Evolutionary conservation across 2,797 vertebrate genomes (phyloP).

Genomic region (Phataginus tetradactyla): DNA sequence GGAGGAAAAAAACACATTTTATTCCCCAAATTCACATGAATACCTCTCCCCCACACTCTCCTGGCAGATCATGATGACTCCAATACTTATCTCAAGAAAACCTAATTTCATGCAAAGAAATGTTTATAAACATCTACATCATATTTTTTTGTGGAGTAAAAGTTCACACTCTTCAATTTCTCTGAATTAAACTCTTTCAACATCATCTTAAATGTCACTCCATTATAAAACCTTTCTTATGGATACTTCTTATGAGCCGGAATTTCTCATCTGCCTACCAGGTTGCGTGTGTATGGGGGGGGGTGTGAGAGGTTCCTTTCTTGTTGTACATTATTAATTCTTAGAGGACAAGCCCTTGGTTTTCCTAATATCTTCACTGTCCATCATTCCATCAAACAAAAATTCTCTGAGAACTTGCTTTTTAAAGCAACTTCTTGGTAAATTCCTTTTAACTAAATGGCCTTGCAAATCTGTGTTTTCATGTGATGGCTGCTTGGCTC

Average conservation of each 20-base stretch:
- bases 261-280: not conserved
- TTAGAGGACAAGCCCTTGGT: not conserved
- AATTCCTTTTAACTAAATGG: not conserved
- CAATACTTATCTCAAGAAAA: not conserved
- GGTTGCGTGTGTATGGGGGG: not conserved
- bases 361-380: not conserved
- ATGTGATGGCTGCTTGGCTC: not conserved
- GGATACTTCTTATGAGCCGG: not conserved
- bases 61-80: not conserved
- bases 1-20: not conserved
- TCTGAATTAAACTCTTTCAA: conserved; percentile 31
- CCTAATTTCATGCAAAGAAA: conserved; percentile 21
- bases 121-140: not conserved
- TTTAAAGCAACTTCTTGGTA: not conserved
- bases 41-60: not conserved
- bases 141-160: not conserved
- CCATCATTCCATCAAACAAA: not conserved
- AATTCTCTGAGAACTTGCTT: not conserved
- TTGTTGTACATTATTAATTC: not conserved
- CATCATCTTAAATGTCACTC: not conserved
- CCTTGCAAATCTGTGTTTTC: not conserved
- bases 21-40: not conserved
- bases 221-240: not conserved
- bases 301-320: not conserved
- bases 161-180: not conserved